Evolutionary conservation across 1,140 invertebrate genomes (phyloP), one percentile per base, ranked within the genome.

Genomic region (Papilio polyxenes): DNA sequence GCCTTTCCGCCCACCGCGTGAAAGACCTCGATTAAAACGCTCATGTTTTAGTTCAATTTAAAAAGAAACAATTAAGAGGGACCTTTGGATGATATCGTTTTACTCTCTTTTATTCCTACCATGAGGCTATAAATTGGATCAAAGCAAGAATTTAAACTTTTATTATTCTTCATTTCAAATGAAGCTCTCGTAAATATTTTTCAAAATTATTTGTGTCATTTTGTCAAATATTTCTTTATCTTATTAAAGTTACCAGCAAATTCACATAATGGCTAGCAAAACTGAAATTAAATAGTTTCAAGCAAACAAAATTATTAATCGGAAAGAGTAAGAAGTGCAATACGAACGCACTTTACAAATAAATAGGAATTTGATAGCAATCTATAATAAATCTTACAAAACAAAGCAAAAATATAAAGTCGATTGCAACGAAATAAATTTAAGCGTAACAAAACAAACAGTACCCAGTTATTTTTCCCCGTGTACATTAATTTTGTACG

Each of bases 1-100:
- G 77, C 40, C 74, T 80, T 83, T 84, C 85, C 85, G 31, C 40
- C 20, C 62, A 48, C 11, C n/a, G 78, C 31, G 77, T 65, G 40
- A 65, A 80, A 44, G n/a, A 44, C 11, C 62, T 69, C 78, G 62
- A 80, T 80, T 69, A 69, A 65, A 59, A 80, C 20, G 78, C 40
- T 23, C 59, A 69, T 80, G 59, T 80, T 80, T 69, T 48, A 69
- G 56, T 80, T 80, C 37, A 69, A 80, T 49, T 80, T 20, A 23
- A 80, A 80, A 48, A 49, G 20, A 80, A 77, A 77, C n/a, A 77
- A 77, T 51, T 53, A 77, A 37, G 23, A 77, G 44, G 23, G 20
- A n/a, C n/a, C 75, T 51, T n/a, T 15, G 2, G 31, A 72, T 6
- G 6, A 72, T 72, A 37, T 65, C 9, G 10, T 37, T 72, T 40